phyloP scores from a whole-genome alignment of 2,797 vertebrate genomes.

The Sebastes vulpes region DNA sequence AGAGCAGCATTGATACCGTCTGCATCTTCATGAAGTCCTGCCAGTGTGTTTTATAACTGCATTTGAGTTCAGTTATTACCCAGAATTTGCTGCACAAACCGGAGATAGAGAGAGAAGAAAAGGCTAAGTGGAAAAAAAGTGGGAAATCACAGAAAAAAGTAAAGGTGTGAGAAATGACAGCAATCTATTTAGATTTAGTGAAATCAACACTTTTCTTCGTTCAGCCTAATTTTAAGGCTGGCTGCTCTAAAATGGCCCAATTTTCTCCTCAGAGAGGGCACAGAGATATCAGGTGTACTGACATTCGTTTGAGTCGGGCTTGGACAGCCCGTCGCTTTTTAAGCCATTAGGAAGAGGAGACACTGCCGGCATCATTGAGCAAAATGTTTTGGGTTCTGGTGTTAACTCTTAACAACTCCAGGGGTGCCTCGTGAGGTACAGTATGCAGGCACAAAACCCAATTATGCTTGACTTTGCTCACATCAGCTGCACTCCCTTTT shows the following conservation, averaged over 20 bases:
- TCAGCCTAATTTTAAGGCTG: constrained; percentile 80
- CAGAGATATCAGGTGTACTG: constrained; percentile 58
- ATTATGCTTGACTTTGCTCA: constrained; percentile 57
- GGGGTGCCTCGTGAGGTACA: constrained; percentile 14
- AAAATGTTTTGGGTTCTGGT: constrained; percentile 39
- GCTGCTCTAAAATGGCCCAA: constrained; percentile 66
- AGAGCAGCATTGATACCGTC: constrained; percentile 9
- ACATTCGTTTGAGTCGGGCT: constrained; percentile 52
- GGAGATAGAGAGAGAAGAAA: neutral
- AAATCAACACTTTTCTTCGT: constrained; percentile 70
- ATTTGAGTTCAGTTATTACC: constrained; percentile 31
- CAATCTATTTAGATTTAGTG: constrained; percentile 63
- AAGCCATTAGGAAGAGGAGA: constrained; percentile 47
- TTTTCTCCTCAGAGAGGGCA: constrained; percentile 47
- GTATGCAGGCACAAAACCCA: constrained; percentile 29
- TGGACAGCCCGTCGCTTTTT: constrained; percentile 29
- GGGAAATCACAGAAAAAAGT: constrained; percentile 4
- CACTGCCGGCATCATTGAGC: constrained; percentile 28
- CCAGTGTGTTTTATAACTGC: constrained; percentile 19
- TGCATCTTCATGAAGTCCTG: constrained; percentile 11
- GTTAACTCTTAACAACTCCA: constrained; percentile 44
- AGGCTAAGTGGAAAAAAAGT: constrained; percentile 22
- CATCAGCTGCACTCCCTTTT: constrained; percentile 32
- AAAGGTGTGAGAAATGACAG: constrained; percentile 36
- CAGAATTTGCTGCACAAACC: neutral